Evolutionary conservation across 2,888 invertebrate genomes (phyloP).

Genomic region (Anthrax anthrax): DNA sequence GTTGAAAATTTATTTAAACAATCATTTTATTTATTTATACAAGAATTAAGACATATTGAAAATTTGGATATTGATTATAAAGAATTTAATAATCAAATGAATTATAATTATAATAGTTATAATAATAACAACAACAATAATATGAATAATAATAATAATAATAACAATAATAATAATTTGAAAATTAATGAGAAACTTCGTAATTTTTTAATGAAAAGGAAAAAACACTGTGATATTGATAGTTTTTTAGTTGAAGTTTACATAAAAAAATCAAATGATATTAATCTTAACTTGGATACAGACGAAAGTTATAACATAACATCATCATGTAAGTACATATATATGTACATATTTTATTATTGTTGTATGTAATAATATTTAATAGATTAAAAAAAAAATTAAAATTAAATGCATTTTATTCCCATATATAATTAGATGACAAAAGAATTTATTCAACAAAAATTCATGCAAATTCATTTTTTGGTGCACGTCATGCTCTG

Average conservation of each 20-base stretch:
- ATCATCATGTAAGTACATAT: constrained; percentile 34
- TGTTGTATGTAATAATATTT: no score
- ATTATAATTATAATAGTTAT: constrained; percentile 4
- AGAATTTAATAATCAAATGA: background rate
- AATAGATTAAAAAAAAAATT: no score
- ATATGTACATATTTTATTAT: background rate
- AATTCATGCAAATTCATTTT: constrained; percentile 52
- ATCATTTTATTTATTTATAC: constrained; percentile 27
- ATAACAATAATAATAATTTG: background rate
- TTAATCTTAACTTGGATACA: constrained; percentile 47
- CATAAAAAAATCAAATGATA: constrained; percentile 41
- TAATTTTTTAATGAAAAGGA: constrained; percentile 13
- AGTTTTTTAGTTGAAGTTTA: constrained; percentile 33
- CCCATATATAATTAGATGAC: no score
- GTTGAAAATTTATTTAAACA: constrained; percentile 24
- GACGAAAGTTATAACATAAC: constrained; percentile 63
- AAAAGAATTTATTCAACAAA: constrained; percentile 39
- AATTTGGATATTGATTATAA: constrained; percentile 18
- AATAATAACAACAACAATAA: constrained; percentile 2
- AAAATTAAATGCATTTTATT: no score
- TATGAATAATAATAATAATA: constrained; percentile 3
- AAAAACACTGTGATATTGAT: constrained; percentile 25
- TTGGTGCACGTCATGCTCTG: constrained; percentile 63
- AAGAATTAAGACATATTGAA: constrained; percentile 28
- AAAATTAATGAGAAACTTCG: constrained; percentile 7